These are phyloP conservation scores for Tetragonula carbonaria DNA, from an alignment of 2,888 invertebrate species.

Conservation along the genomic window DNA sequence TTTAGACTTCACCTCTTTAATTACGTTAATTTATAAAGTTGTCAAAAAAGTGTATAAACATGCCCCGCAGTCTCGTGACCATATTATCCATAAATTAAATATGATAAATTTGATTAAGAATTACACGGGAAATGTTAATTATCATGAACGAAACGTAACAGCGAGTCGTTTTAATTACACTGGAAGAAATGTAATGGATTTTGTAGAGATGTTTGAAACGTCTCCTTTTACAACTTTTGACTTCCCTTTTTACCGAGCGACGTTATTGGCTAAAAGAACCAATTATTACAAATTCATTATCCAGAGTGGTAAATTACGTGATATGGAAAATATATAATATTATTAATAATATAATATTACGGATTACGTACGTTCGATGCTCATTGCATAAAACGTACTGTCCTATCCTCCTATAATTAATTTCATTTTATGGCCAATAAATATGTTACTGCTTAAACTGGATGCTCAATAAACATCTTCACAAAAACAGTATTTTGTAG, in stretches of 20 bases:
- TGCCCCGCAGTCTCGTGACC: no score
- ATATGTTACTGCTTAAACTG: not conserved
- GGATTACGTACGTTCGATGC: not conserved
- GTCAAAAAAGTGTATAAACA: no score
- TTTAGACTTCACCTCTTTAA: no score
- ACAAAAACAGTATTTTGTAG: not conserved
- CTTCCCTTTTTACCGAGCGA: not conserved
- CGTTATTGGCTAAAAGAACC: not conserved
- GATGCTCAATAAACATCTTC: not conserved
- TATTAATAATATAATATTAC: no score
- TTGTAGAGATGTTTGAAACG: no score
- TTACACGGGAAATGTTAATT: no score
- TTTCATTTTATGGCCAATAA: not conserved
- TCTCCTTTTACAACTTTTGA: not conserved
- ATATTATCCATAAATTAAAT: no score
- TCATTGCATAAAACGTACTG: not conserved
- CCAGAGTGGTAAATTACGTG: not conserved
- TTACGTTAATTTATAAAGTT: no score
- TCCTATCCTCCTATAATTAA: not conserved
- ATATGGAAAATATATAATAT: not conserved
- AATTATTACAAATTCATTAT: conserved; percentile 3
- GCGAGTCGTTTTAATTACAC: no score
- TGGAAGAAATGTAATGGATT: no score
- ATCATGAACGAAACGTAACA: no score
- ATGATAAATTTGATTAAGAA: no score